Base-by-base conservation (phyloP, 92 coral and sea anemone species). In the Palythoa grandis region DNA sequence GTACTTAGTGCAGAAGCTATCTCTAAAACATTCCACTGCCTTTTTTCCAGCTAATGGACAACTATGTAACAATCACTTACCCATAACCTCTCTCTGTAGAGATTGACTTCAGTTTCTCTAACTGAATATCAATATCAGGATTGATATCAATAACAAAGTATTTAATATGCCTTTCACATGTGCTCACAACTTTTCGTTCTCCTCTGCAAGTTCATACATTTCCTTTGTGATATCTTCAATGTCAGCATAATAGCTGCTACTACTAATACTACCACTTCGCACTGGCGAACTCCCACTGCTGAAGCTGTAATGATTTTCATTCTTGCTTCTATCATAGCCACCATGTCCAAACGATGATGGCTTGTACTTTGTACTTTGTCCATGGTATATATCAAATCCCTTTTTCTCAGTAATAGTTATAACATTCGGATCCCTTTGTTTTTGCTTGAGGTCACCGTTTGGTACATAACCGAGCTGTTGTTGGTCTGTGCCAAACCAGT, bases 171-270 rank as follows among this genome's bases (percentile, higher is more conserved):
- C 65, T 14, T 13, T 58, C 19, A 43, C 29, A 35, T 87, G 86
- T 52, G 85, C 73, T 72, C 94, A 90, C 71, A 87, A 85, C 74
- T 90, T 94, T 78, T 89, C 96, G 22, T 87, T 86, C 77, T 87
- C 77, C 43, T 92, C 87, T 43, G 98, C 93, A 23, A 94, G 89
- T 60, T 92, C 92, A 23, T 87, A 82, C 95, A 96, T 96, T 69
- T 96, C 98, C 88, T 86, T 89, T 1, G 93, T 89, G 24, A 94
- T 86, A 17, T 95, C 99, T 17, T 96, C 99, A 7, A 93, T 93
- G 88, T 96, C 99, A 0, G 91, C 98, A 85, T 88, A 94, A 78
- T 94, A 94, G 70, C 92, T 94, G 66, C 98, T 94, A 88, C 98
- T 94, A 74, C 92, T 90, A 9, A 82, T 87, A 60, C 95, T 94